Evolutionary conservation across 1,140 invertebrate species (phyloP).

Genomic region (Aporrectodea caliginosa): DNA sequence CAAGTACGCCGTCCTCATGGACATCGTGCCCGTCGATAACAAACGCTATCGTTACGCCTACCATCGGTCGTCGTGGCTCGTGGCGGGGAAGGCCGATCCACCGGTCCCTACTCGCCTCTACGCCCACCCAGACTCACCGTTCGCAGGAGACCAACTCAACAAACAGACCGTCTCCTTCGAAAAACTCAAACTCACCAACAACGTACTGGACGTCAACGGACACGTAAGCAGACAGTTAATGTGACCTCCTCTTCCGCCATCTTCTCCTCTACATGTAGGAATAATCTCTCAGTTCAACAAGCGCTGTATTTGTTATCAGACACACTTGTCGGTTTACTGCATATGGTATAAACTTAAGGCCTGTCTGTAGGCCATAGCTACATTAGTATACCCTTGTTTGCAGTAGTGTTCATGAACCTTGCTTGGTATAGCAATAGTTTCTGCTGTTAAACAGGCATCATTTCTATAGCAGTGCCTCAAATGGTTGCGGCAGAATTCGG

Average conservation of each 20-base stretch:
- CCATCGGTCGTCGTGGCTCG: slow-evolving; percentile 94
- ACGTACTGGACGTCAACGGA: slow-evolving; percentile 97
- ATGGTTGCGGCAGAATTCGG: too few relatives aligned
- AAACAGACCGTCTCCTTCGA: slow-evolving; percentile 99
- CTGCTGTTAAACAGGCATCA: too few relatives aligned
- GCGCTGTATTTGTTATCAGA: too few relatives aligned
- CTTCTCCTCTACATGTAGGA: too few relatives aligned
- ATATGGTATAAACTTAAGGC: too few relatives aligned
- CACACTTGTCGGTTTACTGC: too few relatives aligned
- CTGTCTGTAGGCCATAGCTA: too few relatives aligned
- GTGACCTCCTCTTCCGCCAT: background rate
- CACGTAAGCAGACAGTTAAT: slow-evolving; percentile 70
- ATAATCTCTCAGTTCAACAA: too few relatives aligned
- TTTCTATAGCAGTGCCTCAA: too few relatives aligned
- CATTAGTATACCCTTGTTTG: too few relatives aligned
- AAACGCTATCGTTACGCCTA: slow-evolving; percentile 98
- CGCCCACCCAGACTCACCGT: slow-evolving; percentile 95
- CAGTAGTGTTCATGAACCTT: too few relatives aligned
- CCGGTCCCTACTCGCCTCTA: slow-evolving; percentile 83
- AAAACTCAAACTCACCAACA: slow-evolving; percentile 99
- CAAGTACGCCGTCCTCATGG: slow-evolving; percentile 87
- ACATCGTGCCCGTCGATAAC: slow-evolving; percentile 94
- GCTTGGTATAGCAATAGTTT: too few relatives aligned
- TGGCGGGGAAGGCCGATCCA: slow-evolving; percentile 96
- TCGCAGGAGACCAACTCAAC: slow-evolving; percentile 87